These are phyloP conservation scores for Spinibarbus caldwelli DNA, from an alignment of 2,797 vertebrate species.

Conservation along the genomic window DNA sequence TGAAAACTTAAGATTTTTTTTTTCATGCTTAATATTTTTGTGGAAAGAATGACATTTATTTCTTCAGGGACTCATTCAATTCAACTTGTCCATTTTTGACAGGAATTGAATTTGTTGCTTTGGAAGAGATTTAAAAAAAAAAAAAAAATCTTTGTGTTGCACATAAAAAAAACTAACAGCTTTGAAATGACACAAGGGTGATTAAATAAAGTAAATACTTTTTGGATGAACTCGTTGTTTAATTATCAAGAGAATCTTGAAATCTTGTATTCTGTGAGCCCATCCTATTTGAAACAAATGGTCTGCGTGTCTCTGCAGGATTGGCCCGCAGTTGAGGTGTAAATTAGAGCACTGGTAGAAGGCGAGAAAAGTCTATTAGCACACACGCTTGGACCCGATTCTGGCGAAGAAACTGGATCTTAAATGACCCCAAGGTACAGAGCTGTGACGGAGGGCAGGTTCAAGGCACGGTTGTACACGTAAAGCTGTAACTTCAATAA, in stretches of 20 bases:
- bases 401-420: slow-evolving; percentile 8
- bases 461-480: slow-evolving; percentile 28
- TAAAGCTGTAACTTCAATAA: slow-evolving; percentile 48
- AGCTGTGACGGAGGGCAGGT: slow-evolving; percentile 31
- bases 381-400: slow-evolving; percentile 2
- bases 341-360: slow-evolving; percentile 30
- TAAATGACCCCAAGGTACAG: slow-evolving; percentile 41
- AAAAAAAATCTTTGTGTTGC: background rate
- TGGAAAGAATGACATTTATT: background rate
- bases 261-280: slow-evolving; percentile 1
- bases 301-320: slow-evolving; percentile 38
- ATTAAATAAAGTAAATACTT: background rate
- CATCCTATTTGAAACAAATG: slow-evolving; percentile 38
- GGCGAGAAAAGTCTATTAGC: slow-evolving; percentile 29
- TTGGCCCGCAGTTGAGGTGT: slow-evolving; percentile 64
- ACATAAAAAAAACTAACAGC: background rate
- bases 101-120: background rate
- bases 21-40: background rate
- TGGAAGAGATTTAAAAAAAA: background rate
- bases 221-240: background rate
- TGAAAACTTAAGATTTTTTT: background rate
- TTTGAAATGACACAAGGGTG: background rate
- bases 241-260: slow-evolving; percentile 16
- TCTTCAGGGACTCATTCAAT: background rate
- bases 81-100: background rate